Evolutionary conservation across 2,797 vertebrate genomes (phyloP).

Genomic region (Gymnothorax reevesii): DNA sequence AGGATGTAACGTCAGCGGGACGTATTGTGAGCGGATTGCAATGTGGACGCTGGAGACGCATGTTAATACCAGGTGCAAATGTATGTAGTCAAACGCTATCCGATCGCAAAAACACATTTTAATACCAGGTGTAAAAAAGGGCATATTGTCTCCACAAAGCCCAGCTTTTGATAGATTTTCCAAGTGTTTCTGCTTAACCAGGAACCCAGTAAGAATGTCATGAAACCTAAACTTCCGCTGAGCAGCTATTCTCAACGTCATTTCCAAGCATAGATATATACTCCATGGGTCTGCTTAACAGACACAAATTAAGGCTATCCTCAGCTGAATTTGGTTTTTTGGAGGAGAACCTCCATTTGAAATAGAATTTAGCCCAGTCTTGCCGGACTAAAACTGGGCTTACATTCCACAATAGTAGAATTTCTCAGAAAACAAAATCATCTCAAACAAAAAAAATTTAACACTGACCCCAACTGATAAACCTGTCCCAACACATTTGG

Average conservation of each 20-base stretch:
- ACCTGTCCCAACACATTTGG: not conserved
- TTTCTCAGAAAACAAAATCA: not conserved
- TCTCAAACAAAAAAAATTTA: not conserved
- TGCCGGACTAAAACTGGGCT: no score
- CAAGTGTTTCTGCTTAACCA: slow-evolving; percentile 56
- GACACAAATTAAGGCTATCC: no score
- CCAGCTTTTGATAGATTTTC: slow-evolving; percentile 63
- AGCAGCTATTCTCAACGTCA: not conserved
- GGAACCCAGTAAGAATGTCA: slow-evolving; percentile 37
- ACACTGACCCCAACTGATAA: not conserved
- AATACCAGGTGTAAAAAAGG: slow-evolving; percentile 44
- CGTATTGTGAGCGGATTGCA: no score
- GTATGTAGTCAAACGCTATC: no score
- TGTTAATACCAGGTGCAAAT: no score
- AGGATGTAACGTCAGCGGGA: no score
- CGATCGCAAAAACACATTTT: no score
- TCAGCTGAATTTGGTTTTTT: not conserved
- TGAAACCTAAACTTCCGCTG: slow-evolving; percentile 38
- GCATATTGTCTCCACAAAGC: slow-evolving; percentile 67
- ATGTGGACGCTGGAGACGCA: no score
- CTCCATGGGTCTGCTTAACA: not conserved
- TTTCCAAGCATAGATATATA: not conserved
- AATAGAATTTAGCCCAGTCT: no score
- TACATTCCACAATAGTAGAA: not conserved
- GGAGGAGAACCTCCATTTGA: no score